Evolutionary conservation across 23 tunicate genomes (phyloP).

Genomic region (Trididemnum miniatum): DNA sequence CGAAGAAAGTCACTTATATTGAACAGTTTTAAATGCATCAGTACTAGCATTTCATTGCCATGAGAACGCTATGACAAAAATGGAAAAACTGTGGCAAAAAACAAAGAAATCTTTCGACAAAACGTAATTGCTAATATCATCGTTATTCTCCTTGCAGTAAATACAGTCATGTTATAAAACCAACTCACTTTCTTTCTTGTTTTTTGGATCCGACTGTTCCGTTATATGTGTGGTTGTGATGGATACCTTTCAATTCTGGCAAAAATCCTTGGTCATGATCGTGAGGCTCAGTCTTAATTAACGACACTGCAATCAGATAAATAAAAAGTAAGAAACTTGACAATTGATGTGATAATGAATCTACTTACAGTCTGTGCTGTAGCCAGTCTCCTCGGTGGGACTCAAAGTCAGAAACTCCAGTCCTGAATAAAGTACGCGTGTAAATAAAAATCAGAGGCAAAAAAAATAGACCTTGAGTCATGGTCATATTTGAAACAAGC

Average conservation of each 20-base stretch:
- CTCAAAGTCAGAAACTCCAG: constrained; percentile 4
- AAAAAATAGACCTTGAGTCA: no score
- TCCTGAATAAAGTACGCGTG: neutral
- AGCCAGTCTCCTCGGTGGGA: neutral
- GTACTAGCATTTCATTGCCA: no score
- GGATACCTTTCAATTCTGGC: constrained; percentile 32
- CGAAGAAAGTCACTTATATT: no score
- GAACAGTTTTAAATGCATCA: no score
- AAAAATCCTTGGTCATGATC: neutral
- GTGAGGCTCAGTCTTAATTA: neutral
- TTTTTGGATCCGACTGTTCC: constrained; percentile 50
- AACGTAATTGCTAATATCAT: no score
- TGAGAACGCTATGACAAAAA: no score
- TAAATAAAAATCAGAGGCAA: no score
- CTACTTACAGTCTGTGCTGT: neutral
- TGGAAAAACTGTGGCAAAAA: no score
- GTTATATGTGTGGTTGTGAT: constrained; percentile 69
- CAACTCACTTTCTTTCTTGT: constrained; percentile 29
- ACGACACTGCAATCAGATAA: neutral
- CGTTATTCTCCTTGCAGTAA: no score
- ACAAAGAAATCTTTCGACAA: no score
- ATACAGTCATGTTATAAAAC: neutral
- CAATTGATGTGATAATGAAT: neutral
- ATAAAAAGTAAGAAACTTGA: neutral
- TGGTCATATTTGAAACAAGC: no score